Evolutionary conservation across 2,113 vertebrate genomes (phyloP).

Genomic region (Melozone crissalis): DNA sequence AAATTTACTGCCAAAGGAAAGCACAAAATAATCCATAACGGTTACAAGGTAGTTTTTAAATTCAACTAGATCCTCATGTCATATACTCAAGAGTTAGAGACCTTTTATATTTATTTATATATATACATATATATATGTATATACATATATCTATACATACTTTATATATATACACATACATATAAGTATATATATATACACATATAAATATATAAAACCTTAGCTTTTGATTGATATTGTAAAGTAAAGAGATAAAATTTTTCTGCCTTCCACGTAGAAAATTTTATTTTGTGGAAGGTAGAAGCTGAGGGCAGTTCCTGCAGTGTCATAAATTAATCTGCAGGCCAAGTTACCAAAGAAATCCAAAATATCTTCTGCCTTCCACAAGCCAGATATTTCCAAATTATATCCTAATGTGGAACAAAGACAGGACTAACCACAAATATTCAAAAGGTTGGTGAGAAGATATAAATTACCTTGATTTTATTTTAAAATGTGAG

Average conservation of each 20-base stretch:
- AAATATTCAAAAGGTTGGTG: not conserved
- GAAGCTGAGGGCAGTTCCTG: not conserved
- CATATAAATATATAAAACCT: not conserved
- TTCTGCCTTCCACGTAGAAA: not conserved
- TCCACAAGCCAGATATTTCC: accelerated
- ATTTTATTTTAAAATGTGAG: not conserved
- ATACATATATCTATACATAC: not conserved
- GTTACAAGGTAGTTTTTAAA: not conserved
- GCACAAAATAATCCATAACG: not conserved
- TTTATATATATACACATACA: not conserved
- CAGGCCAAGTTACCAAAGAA: not conserved
- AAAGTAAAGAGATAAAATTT: not conserved
- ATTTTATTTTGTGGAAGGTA: not conserved
- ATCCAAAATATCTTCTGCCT: not conserved
- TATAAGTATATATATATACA: not conserved
- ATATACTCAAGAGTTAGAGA: not conserved
- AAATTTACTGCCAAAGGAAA: not conserved
- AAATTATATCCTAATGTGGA: not conserved
- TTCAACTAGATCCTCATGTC: not conserved
- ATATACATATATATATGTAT: not conserved
- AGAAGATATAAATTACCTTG: not conserved
- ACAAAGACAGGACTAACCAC: not conserved
- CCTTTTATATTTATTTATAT: too few species aligned
- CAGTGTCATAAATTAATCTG: not conserved
- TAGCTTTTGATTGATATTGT: not conserved